Base-by-base conservation (phyloP, 1,140 invertebrate genomes). In the Stegodyphus dumicola region DNA sequence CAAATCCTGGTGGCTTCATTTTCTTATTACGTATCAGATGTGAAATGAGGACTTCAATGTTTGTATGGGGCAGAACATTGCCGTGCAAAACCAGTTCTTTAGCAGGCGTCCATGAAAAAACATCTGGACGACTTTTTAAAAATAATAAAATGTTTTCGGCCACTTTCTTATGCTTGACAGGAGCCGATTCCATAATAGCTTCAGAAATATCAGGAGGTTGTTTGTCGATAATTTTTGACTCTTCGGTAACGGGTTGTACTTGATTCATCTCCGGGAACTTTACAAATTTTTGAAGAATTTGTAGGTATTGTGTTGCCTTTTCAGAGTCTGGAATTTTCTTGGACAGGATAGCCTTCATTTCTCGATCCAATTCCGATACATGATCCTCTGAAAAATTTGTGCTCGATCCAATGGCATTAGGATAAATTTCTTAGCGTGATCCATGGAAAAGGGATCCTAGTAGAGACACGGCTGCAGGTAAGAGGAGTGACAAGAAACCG, bases 251-350 rank as follows among this genome's bases (percentile, higher is more conserved):
- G 7, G 70, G 33, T 48, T 51, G 7, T 48, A 9, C 66, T 7
- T 11, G 10, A 17, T 52, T 73, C 6, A 73, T 73, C 17, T 73
- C 17, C 5, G 17, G 51, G 48, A 73, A 11, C 7, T 13, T 48
- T 7, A 73, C 65, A 51, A 51, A 73, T 49, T 73, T 73, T 73
- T 73, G 70, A 13, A 73, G 70, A 49, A 73, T 33, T 73, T 73
- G 70, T 52, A 73, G 49, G 17, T 73, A 73, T 13, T 51, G 6
- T 11, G 33, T 48, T 6, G 48, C 70, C 48, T 73, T 73, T 11
- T 73, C 70, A 13, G 6, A 7, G 10, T 73, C 70, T 9, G 33
- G 11, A 48, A 73, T 48, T 49, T 73, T 73, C 49, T 51, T 49
- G 6, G 6, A 6, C 17, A 73, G 51, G 17, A 73, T 73, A 7